Conservation (phyloP, 1,140 invertebrate genomes). For the Aphidius gifuensis region DNA sequence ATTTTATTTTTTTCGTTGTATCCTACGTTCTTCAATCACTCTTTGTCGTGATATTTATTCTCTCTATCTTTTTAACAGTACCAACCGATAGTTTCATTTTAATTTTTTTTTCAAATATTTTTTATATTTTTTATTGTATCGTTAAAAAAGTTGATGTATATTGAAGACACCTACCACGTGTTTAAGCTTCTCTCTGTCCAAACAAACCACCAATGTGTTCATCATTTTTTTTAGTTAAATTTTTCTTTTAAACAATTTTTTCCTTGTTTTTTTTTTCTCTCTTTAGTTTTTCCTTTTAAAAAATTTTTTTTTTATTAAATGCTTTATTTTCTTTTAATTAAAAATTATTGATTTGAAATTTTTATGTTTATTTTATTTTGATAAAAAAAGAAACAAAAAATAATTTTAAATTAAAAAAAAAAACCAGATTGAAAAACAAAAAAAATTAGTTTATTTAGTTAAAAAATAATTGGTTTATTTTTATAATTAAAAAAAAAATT, state of each 20-base stretch:
- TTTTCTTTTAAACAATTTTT: neutral
- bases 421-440: too few relatives aligned
- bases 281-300: too few relatives aligned
- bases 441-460: too few relatives aligned
- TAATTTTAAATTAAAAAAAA: too few relatives aligned
- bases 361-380: too few relatives aligned
- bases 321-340: too few relatives aligned
- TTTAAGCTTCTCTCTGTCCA: conserved; percentile 35
- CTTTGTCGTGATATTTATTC: conserved; percentile 21
- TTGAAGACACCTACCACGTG: conserved; percentile 38
- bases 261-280: neutral
- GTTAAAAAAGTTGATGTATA: conserved; percentile 31
- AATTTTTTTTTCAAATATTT: conserved; percentile 5
- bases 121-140: conserved; percentile 10
- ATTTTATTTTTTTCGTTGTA: conserved; percentile 24
- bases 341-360: too few relatives aligned
- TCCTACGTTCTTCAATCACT: conserved; percentile 23
- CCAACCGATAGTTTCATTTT: conserved; percentile 17
- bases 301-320: too few relatives aligned
- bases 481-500: too few relatives aligned
- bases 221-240: conserved; percentile 6
- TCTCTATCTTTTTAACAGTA: conserved; percentile 20
- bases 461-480: too few relatives aligned
- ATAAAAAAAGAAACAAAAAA: too few relatives aligned
- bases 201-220: conserved; percentile 20